Conservation (phyloP, 1,140 invertebrate species). For the Dreissena polymorpha region DNA sequence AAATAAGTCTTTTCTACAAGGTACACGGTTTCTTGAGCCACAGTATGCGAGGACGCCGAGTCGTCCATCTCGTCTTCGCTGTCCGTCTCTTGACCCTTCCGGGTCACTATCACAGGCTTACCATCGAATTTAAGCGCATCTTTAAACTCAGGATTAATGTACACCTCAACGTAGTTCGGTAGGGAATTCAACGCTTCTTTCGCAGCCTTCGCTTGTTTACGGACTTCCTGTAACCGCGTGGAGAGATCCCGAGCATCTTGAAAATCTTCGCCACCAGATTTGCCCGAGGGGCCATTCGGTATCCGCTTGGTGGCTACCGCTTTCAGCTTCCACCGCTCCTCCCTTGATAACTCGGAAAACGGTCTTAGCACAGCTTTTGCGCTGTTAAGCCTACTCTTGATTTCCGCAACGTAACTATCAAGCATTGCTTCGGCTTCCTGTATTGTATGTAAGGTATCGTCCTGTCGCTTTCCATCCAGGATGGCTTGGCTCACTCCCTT, state of each 20-base stretch:
- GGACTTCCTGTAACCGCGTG: slow-evolving; percentile 15
- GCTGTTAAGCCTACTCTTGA: slow-evolving; percentile 41
- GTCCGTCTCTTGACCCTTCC: slow-evolving; percentile 22
- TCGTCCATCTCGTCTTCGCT: slow-evolving; percentile 24
- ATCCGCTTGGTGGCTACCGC: slow-evolving; percentile 30
- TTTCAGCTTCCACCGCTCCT: slow-evolving; percentile 50
- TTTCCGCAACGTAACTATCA: slow-evolving; percentile 37
- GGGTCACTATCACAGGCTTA: slow-evolving; percentile 24
- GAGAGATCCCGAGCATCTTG: slow-evolving; percentile 16
- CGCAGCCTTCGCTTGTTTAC: slow-evolving; percentile 8
- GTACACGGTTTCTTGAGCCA: slow-evolving; percentile 22
- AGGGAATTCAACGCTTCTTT: slow-evolving; percentile 26
- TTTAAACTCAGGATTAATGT: slow-evolving; percentile 33
- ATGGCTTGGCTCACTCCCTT: slow-evolving; percentile 14
- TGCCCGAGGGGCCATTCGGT: slow-evolving; percentile 33
- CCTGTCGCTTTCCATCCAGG: slow-evolving; percentile 39
- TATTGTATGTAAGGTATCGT: slow-evolving; percentile 27
- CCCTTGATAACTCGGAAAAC: slow-evolving; percentile 46
- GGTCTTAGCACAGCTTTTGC: slow-evolving; percentile 29
- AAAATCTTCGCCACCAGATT: neutral
- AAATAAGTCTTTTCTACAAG: slow-evolving; percentile 43
- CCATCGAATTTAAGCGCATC: slow-evolving; percentile 29
- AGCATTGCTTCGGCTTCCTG: slow-evolving; percentile 41
- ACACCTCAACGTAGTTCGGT: slow-evolving; percentile 46
- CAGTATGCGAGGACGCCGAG: neutral